A percentile compares a stretch with the other conserved stretches of the same genome.
phyloP scores from a whole-genome alignment of 2,113 vertebrate genomes.

The Catharus minimus region DNA sequence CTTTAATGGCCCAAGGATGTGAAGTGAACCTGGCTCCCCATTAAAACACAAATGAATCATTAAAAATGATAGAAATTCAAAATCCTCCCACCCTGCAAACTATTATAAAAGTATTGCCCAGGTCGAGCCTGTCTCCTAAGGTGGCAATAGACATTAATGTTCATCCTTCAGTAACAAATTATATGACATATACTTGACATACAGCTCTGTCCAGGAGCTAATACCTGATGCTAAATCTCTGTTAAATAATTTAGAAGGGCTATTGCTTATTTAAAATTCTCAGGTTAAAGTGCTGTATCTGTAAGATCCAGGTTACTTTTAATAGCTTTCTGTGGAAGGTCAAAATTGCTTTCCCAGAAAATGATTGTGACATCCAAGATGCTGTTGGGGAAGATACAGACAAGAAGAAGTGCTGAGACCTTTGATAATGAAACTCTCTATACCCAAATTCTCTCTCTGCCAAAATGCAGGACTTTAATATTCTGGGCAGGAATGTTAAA shows the following conservation, averaged over 20 bases:
- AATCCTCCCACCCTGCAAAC: constrained; percentile 35
- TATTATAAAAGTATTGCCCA: not conserved
- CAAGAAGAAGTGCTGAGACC: constrained; percentile 12
- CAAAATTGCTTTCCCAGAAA: constrained; percentile 42
- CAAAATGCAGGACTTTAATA: not conserved
- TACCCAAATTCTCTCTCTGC: not conserved
- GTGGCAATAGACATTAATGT: constrained; percentile 16
- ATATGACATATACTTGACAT: not conserved
- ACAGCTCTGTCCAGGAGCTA: constrained; percentile 25
- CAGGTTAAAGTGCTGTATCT: not conserved
- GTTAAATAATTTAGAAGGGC: constrained; percentile 41
- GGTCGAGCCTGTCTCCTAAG: not conserved
- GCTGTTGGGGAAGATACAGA: constrained; percentile 16
- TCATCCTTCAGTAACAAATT: constrained; percentile 34
- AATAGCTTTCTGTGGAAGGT: constrained; percentile 36
- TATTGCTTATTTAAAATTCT: constrained; percentile 36
- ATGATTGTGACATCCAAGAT: not conserved
- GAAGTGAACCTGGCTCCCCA: constrained; percentile 55
- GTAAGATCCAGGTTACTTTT: constrained; percentile 26
- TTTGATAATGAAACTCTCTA: constrained; percentile 37
- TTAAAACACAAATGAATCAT: constrained; percentile 71
- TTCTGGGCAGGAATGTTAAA: constrained; percentile 18
- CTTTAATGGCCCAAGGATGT: constrained; percentile 62
- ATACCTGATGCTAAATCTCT: constrained; percentile 28
- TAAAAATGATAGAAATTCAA: constrained; percentile 50